Conservation (phyloP, 1,140 invertebrate species). For the Bemisia tabaci region DNA sequence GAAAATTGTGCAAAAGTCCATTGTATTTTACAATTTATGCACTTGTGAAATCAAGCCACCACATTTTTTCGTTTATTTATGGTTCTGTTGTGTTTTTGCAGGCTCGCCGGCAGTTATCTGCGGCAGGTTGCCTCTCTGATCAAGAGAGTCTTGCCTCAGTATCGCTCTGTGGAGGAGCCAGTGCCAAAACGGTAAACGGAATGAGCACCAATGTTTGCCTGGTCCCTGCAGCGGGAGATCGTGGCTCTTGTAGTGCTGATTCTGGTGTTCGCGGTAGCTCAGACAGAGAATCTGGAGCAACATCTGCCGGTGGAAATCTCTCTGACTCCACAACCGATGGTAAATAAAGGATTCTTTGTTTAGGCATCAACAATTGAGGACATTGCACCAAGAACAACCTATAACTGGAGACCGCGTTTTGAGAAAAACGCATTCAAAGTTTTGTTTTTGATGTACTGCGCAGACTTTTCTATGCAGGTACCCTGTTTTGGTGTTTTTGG, state of each 20-base stretch:
- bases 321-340: slow-evolving; percentile 65
- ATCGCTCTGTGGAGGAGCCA: slow-evolving; percentile 26
- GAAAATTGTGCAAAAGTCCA: no score
- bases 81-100: slow-evolving; percentile 30
- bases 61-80: no score
- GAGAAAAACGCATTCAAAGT: no score
- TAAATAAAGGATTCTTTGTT: no score
- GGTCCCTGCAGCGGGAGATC: slow-evolving; percentile 40
- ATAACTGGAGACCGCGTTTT: no score
- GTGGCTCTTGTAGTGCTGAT: slow-evolving; percentile 75
- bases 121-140: slow-evolving; percentile 56
- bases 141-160: slow-evolving; percentile 51
- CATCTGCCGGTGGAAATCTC: slow-evolving; percentile 55
- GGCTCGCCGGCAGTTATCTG: slow-evolving; percentile 52
- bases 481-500: no score
- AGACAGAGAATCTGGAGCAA: slow-evolving; percentile 56
- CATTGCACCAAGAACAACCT: no score
- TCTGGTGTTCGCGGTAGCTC: slow-evolving; percentile 69
- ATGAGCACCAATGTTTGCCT: slow-evolving; percentile 30
- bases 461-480: no score
- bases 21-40: no score
- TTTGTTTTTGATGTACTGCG: no score
- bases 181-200: slow-evolving; percentile 26
- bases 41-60: no score
- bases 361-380: no score